Evolutionary conservation across 2,888 invertebrate genomes (phyloP).

Genomic region (Chouioia cunea): DNA sequence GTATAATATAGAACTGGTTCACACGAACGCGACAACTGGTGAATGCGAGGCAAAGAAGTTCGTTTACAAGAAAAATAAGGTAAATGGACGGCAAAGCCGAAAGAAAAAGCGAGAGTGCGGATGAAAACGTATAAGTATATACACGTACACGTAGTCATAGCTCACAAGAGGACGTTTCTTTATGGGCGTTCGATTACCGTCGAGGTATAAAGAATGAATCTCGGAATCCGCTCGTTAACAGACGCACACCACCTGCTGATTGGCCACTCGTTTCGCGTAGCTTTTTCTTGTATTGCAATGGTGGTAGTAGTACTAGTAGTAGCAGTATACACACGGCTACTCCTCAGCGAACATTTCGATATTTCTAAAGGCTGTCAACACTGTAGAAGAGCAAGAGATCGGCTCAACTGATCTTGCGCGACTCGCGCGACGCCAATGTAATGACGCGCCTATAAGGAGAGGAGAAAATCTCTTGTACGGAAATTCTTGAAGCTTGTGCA

Average conservation of each 20-base stretch:
- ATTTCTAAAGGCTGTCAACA: constrained; percentile 21
- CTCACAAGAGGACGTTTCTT: constrained; percentile 37
- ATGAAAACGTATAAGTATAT: background rate
- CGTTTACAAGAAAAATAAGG: no score
- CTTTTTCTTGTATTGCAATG: constrained; percentile 34
- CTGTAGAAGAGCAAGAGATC: constrained; percentile 7
- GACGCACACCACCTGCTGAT: constrained; percentile 57
- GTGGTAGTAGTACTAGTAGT: no score
- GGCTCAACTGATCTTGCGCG: constrained; percentile 32
- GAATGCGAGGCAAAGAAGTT: no score
- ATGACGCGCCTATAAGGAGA: constrained; percentile 31
- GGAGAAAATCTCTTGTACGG: constrained; percentile 41
- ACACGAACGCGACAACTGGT: no score
- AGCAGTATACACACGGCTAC: constrained; percentile 36
- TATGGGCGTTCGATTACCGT: constrained; percentile 51
- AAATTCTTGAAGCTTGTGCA: constrained; percentile 42
- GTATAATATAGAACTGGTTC: no score
- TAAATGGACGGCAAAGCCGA: background rate
- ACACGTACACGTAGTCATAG: background rate
- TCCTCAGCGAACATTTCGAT: constrained; percentile 49
- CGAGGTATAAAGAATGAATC: constrained; percentile 54
- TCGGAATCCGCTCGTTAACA: constrained; percentile 60
- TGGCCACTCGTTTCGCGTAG: constrained; percentile 55
- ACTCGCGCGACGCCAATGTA: constrained; percentile 27
- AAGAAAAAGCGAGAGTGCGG: constrained; percentile 2